Evolutionary conservation across 2,113 vertebrate genomes (phyloP), one percentile per base, ranked within the genome.

Genomic region (Jaculus jaculus): DNA sequence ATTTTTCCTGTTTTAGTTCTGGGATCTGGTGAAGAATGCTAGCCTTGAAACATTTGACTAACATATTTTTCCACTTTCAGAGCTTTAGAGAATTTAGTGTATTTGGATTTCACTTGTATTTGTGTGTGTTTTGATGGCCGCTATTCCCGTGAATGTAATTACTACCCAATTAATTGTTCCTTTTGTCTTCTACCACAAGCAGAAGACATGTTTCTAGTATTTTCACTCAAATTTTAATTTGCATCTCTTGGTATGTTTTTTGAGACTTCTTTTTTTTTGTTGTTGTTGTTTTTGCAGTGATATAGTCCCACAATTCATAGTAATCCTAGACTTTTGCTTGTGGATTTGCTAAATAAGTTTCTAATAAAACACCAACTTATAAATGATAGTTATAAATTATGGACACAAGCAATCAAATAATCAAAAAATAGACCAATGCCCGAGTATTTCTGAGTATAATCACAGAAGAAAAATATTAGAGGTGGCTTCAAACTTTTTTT

Each of bases 21-120:
- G 61, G 26, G 37, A 92, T 90, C 0, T 87, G 54, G 47, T 92
- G 30, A 83, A 82, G 32, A 63, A 65, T 75, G 21, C 74, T 95
- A 34, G 23, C 81, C 47, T 93, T 92, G 83, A 81, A 90, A 84
- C 17, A 84, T 61, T 66, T 90, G 16, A 51, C 47, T 79, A 54
- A 54, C 54, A 54, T 54, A 54, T 54, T 54, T 54, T 54, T 16
- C 54, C 42, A 47, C 42, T 47, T 47, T 47, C 42, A 47, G 42
- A 47, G 15, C 54, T 54, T 54, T 54, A 10, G 54, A 54, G 26
- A 71, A 96, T 89, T 63, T 74, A 23, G 12, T 86, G 13, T 79
- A 74, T 65, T 78, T 84, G 89, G 84, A 77, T 75, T 93, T 87
- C 42, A 84, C 26, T 66, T 93, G 26, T 77, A 68, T 54, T 54